Evolutionary conservation across 1,140 invertebrate species (phyloP).

Genomic region (Drosophila pseudoananassae): DNA sequence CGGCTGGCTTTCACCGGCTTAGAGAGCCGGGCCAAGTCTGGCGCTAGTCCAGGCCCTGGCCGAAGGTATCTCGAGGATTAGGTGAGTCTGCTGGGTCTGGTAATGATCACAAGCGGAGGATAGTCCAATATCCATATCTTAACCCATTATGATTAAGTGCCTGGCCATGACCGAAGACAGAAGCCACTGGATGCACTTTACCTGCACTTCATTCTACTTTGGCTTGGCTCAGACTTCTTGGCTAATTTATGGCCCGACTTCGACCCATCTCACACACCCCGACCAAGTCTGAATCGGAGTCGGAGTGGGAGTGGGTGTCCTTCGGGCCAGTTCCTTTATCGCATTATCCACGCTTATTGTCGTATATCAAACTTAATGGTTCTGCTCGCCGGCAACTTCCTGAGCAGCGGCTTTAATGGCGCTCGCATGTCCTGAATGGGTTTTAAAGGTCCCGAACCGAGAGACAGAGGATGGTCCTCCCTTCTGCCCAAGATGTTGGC

Average conservation of each 20-base stretch:
- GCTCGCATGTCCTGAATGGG: slow-evolving; percentile 26
- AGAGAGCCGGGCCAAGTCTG: not conserved
- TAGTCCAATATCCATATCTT: not conserved
- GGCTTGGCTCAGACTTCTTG: not conserved
- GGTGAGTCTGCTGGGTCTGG: not conserved
- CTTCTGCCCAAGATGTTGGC: too few relatives aligned
- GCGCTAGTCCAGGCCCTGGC: not conserved
- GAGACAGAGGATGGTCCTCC: too few relatives aligned
- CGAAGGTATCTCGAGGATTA: slow-evolving; percentile 7
- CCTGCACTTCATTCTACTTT: slow-evolving; percentile 37
- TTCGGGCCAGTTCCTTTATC: slow-evolving; percentile 21
- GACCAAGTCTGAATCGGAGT: too few relatives aligned
- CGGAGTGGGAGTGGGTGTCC: not conserved
- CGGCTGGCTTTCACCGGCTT: slow-evolving; percentile 14
- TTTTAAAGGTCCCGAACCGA: slow-evolving; percentile 34
- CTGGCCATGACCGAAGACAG: slow-evolving; percentile 7
- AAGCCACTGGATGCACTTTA: slow-evolving; percentile 32
- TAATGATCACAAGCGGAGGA: too few relatives aligned
- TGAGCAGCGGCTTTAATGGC: slow-evolving; percentile 57
- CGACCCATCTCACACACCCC: not conserved
- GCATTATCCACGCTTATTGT: slow-evolving; percentile 78
- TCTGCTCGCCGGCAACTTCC: slow-evolving; percentile 59
- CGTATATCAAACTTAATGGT: slow-evolving; percentile 78
- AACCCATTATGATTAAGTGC: not conserved
- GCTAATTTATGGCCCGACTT: slow-evolving; percentile 12